Evolutionary conservation across 2,113 vertebrate species (phyloP).

Genomic region (Hemiprocne comata): DNA sequence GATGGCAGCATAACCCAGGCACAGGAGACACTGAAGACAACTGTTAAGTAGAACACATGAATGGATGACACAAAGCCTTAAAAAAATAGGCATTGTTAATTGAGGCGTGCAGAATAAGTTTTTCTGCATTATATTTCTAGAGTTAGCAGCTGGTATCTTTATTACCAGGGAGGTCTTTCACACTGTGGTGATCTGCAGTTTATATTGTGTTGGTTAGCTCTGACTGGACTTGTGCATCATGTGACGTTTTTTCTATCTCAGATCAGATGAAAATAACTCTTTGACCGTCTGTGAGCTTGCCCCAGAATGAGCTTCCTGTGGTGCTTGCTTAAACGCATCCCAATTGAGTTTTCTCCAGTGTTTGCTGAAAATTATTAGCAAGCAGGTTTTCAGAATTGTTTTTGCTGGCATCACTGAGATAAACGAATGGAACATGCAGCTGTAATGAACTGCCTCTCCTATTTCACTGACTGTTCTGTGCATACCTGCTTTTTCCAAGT

Average conservation of each 20-base stretch:
- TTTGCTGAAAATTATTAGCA: conserved; percentile 3
- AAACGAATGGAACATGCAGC: not conserved
- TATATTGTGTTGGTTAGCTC: not conserved
- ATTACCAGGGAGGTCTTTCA: not conserved
- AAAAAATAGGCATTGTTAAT: not conserved
- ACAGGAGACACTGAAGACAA: not conserved
- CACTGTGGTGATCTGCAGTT: not conserved
- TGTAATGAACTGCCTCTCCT: not conserved
- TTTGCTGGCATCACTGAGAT: not conserved
- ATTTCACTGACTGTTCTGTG: not conserved
- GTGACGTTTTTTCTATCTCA: not conserved
- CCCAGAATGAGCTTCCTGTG: not conserved
- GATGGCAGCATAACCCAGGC: not conserved
- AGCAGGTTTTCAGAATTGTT: not conserved
- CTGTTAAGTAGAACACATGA: not conserved
- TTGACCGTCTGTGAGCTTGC: not conserved
- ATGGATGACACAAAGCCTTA: not conserved
- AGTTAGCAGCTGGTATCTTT: not conserved
- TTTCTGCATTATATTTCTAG: not conserved
- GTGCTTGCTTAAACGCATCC: not conserved
- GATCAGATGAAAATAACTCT: not conserved
- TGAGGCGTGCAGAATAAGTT: not conserved
- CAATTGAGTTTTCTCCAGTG: not conserved
- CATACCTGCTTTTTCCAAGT: not conserved
- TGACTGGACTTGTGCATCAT: not conserved